Base-by-base conservation (phyloP, 2,888 invertebrate genomes). In the Leptarthrus brevirostris region DNA sequence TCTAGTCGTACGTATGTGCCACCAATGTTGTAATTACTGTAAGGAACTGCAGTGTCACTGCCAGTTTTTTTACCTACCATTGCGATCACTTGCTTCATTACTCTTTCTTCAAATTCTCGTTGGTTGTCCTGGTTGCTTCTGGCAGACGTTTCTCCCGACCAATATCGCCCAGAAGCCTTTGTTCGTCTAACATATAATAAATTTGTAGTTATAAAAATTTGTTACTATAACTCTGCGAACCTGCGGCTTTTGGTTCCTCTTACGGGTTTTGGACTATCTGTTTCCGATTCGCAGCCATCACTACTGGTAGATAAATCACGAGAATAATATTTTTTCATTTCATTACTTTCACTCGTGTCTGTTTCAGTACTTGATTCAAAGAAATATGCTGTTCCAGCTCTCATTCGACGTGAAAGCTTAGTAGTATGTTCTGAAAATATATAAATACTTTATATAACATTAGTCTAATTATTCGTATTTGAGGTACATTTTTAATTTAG, bases 81-180 rank as follows among this genome's bases (percentile, higher is more conserved):
- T 20, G 80, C 77, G 40, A 81, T 77, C n/a, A 85, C 83, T 72
- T 85, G 83, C 66, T 90, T 86, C 78, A 92, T 89, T 0, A 91
- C 89, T 77, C 89, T 89, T 85, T 95, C 95, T 83, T 95, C 95
- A 81, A 90, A 91, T 75, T 94, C 91, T 3, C 95, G 86, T 83
- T 95, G 95, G 80, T 93, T 91, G 83, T 95, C 95, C 83, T 95
- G 95, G 86, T 95, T 95, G 80, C 92, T 93, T 78, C 95, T 89
- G 3, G 93, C 92, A 0, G 93, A 92, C 73, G 92, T 85, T 78
- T 92, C 91, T 18, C 90, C 86, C 76, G 90, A 91, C 95, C 95
- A 95, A 79, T 90, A 89, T 22, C 91, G 88, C 3, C 89, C 89
- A 54, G 76, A 24, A 1, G 20, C 36, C 52, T 74, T 76, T 8